Evolutionary conservation across 2,888 invertebrate species (phyloP), one percentile per base, ranked within the genome.

Genomic region (Pristionchus arcanus): DNA sequence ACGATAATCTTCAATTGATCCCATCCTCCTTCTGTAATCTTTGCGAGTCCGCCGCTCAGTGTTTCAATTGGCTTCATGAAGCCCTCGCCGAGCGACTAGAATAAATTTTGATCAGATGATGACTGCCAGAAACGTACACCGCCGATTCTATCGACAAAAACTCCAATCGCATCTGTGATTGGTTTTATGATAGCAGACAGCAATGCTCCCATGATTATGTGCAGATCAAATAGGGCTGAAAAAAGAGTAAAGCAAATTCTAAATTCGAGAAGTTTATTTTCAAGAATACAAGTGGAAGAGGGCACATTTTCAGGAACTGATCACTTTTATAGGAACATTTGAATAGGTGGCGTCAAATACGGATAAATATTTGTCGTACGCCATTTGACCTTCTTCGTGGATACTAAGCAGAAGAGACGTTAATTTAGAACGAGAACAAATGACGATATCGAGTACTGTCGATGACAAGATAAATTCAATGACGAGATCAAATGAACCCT

Each of bases 131-230:
- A 37, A n/a, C n/a, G 2, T 13, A 37, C 42, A 5, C 25, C n/a
- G 37, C 77, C 77, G 37, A 74, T 74, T 25, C 16, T 4, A 7
- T 7, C 77, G 7, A n/a, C n/a, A n/a, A 77, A 77, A n/a, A 2
- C n/a, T 25, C 9, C 25, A 5, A 77, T n/a, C 1, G 21, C 21
- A 1, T 25, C 21, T 7, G 21, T 77, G n/a, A 77, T 19, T 5
- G 77, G 77, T 13, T 49, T 11, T 25, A 77, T 13, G 15, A 77
- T 21, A 19, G 31, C 31, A 25, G 42, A 21, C 1, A 77, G 42
- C 4, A 77, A 5, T n/a, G 31, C 77, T 77, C 77, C 77, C 77
- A 77, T 77, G 77, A 77, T 77, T 77, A n/a, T 19, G 9, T 31
- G 28, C n/a, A 68, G 28, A 63, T 9, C 21, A 63, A 63, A 25